Base-by-base conservation (phyloP, 2,113 vertebrate genomes). In the Sisor rabdophorus region DNA sequence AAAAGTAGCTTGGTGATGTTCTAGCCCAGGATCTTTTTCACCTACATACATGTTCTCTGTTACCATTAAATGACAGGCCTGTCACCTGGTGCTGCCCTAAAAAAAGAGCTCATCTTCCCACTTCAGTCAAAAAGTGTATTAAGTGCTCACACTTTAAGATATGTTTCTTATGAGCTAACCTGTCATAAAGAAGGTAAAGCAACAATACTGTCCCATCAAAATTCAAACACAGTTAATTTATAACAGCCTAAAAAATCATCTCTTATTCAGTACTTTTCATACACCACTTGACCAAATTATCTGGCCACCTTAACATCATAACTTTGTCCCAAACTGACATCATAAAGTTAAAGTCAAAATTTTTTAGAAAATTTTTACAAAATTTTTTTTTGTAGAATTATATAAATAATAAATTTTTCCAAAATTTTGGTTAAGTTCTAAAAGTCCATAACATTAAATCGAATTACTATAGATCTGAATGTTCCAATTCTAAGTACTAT, bases 1-100 rank as follows among this genome's bases (percentile, higher is more conserved):
- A 86, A 74, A 81, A 58, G 84, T 85, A 73, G 82, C 80, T 84
- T 85, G 80, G 79, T 85, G 84, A 71, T 84, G 75, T 71, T 83
- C 79, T 82, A 67, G 76, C 68, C 63, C 84, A 80, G 24, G 20
- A n/a, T 47, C 72, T 80, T 84, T 81, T 22, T 50, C 75, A 53
- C 6, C 67, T 73, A 50, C 77, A 61, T 77, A 81, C 81, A 80
- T 74, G 77, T 81, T 84, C 87, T 85, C 84, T 81, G 83, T 53
- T 50, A 69, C 26, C 60, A 84, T 83, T 86, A 84, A 87, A 89
- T 88, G 82, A 84, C 81, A 71, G 19, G 30, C 68, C 28, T 72
- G 81, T 82, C 86, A 74, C 59, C 67, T 72, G 80, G 84, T 82
- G 69, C 61, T 67, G 68, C 88, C 84, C 82, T 80, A 90, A 82